Evolutionary conservation across 2,113 vertebrate genomes (phyloP), one percentile per base, ranked within the genome.

Genomic region (Melozone crissalis): DNA sequence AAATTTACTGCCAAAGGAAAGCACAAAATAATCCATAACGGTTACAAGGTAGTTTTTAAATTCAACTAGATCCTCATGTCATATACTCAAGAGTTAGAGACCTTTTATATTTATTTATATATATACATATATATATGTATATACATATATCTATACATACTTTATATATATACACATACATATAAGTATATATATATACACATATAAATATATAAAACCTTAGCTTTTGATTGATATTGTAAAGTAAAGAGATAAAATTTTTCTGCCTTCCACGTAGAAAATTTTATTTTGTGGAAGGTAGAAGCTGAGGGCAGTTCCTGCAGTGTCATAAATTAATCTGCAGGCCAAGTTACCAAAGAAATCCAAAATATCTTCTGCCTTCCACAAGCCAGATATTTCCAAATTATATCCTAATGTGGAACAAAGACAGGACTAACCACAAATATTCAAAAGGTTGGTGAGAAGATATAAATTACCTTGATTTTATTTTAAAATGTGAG

Each of bases 361-460:
- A 87, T 23, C 5, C 39, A 51, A 18, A 63, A 74, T 14, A 1
- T 10, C 18, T 78, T 63, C 44, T 44, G 26, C 54, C 23, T 81
- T 58, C 17, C 31, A n/a, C 20, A 61, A 76, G 47, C 5, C 0
- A 0, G 22, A 35, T 27, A 30, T 33, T 77, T 41, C 9, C n/a
- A 58, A n/a, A 46, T 54, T 22, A 47, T 33, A 65, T 84, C 33
- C 51, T 35, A 43, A 23, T 10, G 23, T 14, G 10, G 33, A 73
- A 65, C 33, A 61, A 46, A 51, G 73, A 39, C 1, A 69, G 18
- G 20, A 61, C 28, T 73, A 49, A 43, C 4, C 6, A 59, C 2
- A 43, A 84, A 35, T 13, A 24, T 46, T 89, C 33, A 33, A 28
- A 73, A 69, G 4, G 47, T 20, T 47, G 55, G 31, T 13, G 52